Percentiles rank a stretch among this genome's conserved stretches.
phyloP scores from a whole-genome alignment of 2,797 vertebrate species.

The Premnoplex brunnescens region DNA sequence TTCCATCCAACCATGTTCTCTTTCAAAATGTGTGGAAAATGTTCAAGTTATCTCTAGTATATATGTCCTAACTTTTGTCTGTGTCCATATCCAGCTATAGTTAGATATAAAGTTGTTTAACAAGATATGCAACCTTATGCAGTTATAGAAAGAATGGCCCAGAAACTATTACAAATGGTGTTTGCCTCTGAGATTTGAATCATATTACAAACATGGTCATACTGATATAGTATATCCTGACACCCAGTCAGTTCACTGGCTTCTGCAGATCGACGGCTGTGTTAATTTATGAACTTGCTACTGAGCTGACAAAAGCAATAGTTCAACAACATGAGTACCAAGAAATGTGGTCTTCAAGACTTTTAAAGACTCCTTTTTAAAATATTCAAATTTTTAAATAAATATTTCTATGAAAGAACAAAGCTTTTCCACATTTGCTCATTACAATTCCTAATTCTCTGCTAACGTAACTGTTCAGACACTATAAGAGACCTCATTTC shows the following conservation, averaged over 20 bases:
- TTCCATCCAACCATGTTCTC: not conserved
- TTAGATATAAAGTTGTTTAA: not conserved
- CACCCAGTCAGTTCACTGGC: not conserved
- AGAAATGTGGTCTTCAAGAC: not conserved
- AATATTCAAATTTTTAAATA: not conserved
- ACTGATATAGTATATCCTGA: not conserved
- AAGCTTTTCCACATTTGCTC: not conserved
- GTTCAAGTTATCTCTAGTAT: not conserved
- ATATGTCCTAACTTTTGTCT: not conserved
- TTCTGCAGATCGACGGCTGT: not conserved
- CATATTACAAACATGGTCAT: not conserved
- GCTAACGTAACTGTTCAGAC: not conserved
- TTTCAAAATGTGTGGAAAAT: not conserved
- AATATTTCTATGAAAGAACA: not conserved
- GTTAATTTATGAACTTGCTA: not conserved
- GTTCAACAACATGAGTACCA: accelerated
- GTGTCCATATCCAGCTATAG: not conserved
- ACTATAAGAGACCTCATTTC: not conserved
- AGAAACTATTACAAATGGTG: not conserved
- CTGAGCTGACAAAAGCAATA: not conserved
- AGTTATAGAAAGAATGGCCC: not conserved
- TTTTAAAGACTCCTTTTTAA: no score
- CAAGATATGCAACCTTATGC: no score
- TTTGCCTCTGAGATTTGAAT: not conserved
- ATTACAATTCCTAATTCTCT: not conserved